Evolutionary conservation across 2,797 vertebrate species (phyloP).

Genomic region (Crocodylus rhombifer): DNA sequence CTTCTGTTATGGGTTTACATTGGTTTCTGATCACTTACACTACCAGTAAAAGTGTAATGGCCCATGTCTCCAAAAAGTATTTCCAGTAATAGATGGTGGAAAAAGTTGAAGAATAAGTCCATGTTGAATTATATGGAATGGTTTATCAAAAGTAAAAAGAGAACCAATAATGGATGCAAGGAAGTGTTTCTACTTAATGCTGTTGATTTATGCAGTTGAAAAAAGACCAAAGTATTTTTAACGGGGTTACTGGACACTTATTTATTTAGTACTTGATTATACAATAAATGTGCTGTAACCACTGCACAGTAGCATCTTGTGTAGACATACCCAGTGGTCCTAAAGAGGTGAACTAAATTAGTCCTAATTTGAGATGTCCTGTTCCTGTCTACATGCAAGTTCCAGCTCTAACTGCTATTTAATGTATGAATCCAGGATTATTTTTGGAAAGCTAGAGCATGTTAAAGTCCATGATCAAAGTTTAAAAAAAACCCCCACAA

Average conservation of each 20-base stretch:
- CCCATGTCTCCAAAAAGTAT: too few relatives aligned
- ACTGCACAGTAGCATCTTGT: background rate
- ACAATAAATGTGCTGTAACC: constrained; percentile 19
- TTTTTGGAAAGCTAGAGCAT: background rate
- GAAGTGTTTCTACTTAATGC: background rate
- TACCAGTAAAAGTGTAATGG: too few relatives aligned
- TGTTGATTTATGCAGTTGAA: constrained; percentile 2
- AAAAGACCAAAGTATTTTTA: background rate
- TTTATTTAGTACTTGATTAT: too few relatives aligned
- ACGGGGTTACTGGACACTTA: too few relatives aligned
- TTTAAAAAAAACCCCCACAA: too few relatives aligned
- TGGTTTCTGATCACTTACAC: too few relatives aligned
- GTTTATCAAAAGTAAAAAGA: background rate
- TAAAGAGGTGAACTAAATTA: background rate
- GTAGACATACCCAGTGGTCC: background rate
- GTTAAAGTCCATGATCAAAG: background rate
- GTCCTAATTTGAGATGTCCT: constrained; percentile 23
- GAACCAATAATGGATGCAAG: background rate
- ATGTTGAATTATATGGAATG: background rate
- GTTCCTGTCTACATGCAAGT: constrained; percentile 20
- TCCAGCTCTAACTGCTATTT: background rate
- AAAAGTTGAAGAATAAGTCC: background rate
- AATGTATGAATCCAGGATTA: background rate
- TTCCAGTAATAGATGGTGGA: background rate
- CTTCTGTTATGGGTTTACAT: too few relatives aligned